A percentile compares a stretch with the other conserved stretches of the same genome.
phyloP scores from a whole-genome alignment of 2,888 invertebrate genomes.

The Spodoptera picta region DNA sequence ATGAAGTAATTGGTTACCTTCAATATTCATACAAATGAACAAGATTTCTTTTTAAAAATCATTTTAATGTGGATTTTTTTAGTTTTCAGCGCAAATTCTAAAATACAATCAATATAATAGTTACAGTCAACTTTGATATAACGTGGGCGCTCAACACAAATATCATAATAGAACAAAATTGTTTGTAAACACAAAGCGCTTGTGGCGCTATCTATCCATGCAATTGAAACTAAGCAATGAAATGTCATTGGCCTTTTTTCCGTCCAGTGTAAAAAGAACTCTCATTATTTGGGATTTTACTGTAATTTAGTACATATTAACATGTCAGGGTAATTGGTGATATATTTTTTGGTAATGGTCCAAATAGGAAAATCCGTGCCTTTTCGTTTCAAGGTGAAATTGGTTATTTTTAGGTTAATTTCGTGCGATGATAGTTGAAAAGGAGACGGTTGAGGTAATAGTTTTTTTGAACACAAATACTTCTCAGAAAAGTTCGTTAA shows the following conservation, averaged over 20 bases:
- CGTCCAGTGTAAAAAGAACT: conserved; percentile 38
- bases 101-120: too few relatives aligned
- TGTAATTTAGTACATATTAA: background rate
- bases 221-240: conserved; percentile 17
- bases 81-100: too few relatives aligned
- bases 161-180: conserved; percentile 43
- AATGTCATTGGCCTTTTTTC: conserved; percentile 54
- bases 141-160: conserved; percentile 23
- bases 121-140: background rate
- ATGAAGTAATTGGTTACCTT: too few relatives aligned
- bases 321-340: conserved; percentile 23
- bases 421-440: conserved; percentile 1
- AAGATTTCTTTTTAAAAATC: too few relatives aligned
- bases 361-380: conserved; percentile 47
- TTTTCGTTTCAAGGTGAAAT: conserved; percentile 49
- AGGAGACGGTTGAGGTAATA: conserved; percentile 5
- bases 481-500: conserved; percentile 13
- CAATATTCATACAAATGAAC: too few relatives aligned
- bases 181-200: conserved; percentile 56
- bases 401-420: conserved; percentile 33
- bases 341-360: conserved; percentile 42
- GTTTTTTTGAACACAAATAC: background rate
- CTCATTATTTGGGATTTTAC: conserved; percentile 2
- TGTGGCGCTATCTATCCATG: conserved; percentile 57
- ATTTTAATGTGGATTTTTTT: too few relatives aligned